A percentile compares a stretch with the other conserved stretches of the same genome.
Evolutionary conservation across 2,797 vertebrate species (phyloP).

Genomic region (Alcedo quadribrachys): DNA sequence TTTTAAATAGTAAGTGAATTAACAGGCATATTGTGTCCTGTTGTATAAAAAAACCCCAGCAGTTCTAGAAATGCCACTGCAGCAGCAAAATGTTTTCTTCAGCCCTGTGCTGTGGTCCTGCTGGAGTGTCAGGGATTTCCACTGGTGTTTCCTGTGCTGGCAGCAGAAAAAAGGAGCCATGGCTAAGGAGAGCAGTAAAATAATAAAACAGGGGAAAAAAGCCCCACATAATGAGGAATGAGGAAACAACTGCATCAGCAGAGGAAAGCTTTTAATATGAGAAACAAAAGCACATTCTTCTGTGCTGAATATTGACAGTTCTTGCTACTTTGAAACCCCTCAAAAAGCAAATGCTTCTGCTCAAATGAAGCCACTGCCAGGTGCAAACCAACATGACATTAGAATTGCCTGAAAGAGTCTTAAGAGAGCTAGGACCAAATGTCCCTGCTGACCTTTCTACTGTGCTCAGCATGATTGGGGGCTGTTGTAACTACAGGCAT

Average conservation of each 20-base stretch:
- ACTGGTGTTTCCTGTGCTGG: background rate
- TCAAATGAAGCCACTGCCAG: background rate
- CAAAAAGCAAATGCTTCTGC: background rate
- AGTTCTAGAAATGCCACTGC: background rate
- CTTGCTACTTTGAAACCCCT: background rate
- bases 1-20: background rate
- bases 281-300: background rate
- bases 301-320: background rate
- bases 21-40: background rate
- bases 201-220: background rate
- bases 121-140: background rate
- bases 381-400: background rate
- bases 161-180: background rate
- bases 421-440: background rate
- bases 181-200: background rate
- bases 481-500: background rate
- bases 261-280: background rate
- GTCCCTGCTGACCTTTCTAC: background rate
- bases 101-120: background rate
- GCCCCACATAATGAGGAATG: background rate
- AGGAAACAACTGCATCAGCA: background rate
- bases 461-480: background rate
- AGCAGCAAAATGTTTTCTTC: background rate
- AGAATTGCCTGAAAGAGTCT: background rate
- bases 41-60: background rate